Percentiles rank a stretch among this genome's conserved stretches.
Evolutionary conservation across 2,888 invertebrate species (phyloP).

Genomic region (Brachyptera putata): DNA sequence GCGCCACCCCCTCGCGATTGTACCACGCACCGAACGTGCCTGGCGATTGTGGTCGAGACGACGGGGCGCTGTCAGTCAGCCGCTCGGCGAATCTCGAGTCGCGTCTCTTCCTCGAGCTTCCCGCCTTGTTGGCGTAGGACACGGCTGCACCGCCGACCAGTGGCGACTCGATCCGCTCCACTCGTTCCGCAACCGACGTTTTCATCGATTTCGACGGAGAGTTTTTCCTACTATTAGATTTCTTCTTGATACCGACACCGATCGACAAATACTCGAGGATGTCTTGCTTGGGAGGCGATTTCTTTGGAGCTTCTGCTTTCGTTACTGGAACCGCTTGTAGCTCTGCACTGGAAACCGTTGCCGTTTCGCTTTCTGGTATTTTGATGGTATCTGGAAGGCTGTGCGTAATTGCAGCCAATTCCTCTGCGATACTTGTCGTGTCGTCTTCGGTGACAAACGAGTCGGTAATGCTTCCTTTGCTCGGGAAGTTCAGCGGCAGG

Average conservation of each 20-base stretch:
- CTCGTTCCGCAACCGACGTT: conserved; percentile 45
- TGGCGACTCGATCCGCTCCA: conserved; percentile 60
- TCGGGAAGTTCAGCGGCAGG: conserved; percentile 56
- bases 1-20: conserved; percentile 2
- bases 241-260: conserved; percentile 62
- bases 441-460: neutral
- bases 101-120: conserved; percentile 50
- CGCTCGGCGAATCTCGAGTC: conserved; percentile 4
- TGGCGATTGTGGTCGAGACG: conserved; percentile 3
- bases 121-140: conserved; percentile 40
- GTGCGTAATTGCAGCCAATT: neutral
- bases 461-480: neutral
- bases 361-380: neutral
- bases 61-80: conserved; percentile 1
- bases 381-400: conserved; percentile 4
- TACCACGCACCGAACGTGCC: conserved; percentile 13
- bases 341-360: neutral
- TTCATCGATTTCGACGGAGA: conserved; percentile 41
- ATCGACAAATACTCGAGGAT: conserved; percentile 71
- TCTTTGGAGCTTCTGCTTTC: conserved; percentile 38
- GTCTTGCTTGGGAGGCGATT: conserved; percentile 60
- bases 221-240: conserved; percentile 60
- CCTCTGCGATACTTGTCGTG: neutral
- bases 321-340: neutral
- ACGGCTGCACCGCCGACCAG: conserved; percentile 32